Base-by-base conservation (phyloP, 2,888 invertebrate genomes). In the Capitulum mitella region DNA sequence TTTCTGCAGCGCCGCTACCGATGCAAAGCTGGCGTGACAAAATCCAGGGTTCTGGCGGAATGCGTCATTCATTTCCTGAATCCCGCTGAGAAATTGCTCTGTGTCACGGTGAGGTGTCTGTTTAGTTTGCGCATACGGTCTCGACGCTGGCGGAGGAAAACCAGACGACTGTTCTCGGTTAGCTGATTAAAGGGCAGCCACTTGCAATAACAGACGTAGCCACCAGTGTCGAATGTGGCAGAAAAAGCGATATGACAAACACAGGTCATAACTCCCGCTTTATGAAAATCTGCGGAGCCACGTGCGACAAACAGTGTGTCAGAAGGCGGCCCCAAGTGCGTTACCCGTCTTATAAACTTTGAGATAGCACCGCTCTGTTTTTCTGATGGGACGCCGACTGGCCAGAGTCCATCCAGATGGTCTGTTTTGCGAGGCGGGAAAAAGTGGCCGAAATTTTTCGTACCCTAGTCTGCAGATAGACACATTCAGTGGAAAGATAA, bases 261-360 rank as follows among this genome's bases (percentile, higher is more conserved):
- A 70, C 70, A 40, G 70, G 70, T 70, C 70, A 70, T 70, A 70
- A 70, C 70, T 70, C 70, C 22, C 70, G 70, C 70, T 70, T 70
- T 70, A 70, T 70, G 70, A 70, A 70, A 70, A 70, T 70, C 70
- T 70, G 70, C 70, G 10, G 70, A 16, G 70, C 70, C 70, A 70
- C 70, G 70, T 70, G 70, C 40, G 29, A 70, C 70, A 70, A 70
- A 70, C 70, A 70, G 70, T 37, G 70, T 70, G 70, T 70, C 70
- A 70, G 22, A 22, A 0, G 37, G 70, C 70, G 16, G 37, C 14
- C 34, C 16, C 12, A 34, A 12, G 37, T 40, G 70, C 70, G 70
- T 29, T 70, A 37, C 70, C 37, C 70, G 70, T 29, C 70, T 40
- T 70, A 70, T 70, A 70, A 70, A 70, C 70, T 70, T 26, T 70